Conservation (phyloP, 2,113 vertebrate species). For the Meleagris gallopavo region DNA sequence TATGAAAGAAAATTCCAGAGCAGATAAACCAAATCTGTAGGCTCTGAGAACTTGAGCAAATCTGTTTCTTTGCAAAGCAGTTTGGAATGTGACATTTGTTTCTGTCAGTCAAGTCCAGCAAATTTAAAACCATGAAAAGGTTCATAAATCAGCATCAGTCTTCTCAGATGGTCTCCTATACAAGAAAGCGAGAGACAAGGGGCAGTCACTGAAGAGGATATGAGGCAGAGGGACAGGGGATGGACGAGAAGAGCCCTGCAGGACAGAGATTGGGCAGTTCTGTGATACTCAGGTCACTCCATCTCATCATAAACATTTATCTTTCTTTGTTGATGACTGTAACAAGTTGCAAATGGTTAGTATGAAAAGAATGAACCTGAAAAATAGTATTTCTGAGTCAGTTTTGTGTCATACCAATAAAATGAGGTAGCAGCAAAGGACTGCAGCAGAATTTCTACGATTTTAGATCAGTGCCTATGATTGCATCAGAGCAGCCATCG, state of each 20-base stretch:
- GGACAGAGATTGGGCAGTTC: background rate
- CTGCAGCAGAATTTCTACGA: background rate
- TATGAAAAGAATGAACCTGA: background rate
- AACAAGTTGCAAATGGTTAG: background rate
- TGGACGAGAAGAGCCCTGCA: background rate
- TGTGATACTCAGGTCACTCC: background rate
- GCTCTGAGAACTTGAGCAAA: background rate
- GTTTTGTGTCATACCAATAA: background rate
- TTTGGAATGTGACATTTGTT: conserved; percentile 40
- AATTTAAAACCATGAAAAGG: background rate
- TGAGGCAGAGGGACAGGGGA: background rate
- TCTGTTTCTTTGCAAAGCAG: background rate
- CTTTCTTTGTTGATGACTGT: background rate
- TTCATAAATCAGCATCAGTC: background rate
- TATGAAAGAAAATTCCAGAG: conserved; percentile 16
- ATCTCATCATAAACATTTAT: background rate
- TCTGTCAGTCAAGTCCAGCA: conserved; percentile 10
- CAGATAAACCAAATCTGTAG: background rate
- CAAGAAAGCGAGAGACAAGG: background rate
- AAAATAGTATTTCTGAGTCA: background rate
- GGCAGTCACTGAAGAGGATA: background rate
- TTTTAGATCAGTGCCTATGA: background rate
- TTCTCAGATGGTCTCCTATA: background rate
- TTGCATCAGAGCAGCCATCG: background rate
- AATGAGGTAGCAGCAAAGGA: background rate